phyloP scores from a whole-genome alignment of 2,113 vertebrate genomes.

The Tautogolabrus adspersus region DNA sequence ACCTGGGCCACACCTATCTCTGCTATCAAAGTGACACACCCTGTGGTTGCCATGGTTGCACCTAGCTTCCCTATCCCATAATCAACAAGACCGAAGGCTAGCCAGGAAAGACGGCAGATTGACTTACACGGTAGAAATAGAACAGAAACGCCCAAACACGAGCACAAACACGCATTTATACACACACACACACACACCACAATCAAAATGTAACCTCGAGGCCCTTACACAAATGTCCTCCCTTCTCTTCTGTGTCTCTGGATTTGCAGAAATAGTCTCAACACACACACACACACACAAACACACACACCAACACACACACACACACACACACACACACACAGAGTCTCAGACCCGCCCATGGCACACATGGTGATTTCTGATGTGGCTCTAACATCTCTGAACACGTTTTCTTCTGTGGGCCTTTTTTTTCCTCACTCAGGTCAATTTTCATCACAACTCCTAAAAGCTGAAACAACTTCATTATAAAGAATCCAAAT shows the following conservation, averaged over 20 bases:
- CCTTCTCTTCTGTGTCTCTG: neutral
- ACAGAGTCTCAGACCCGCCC: slow-evolving; percentile 33
- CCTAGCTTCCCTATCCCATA: slow-evolving; percentile 22
- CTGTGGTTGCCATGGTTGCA: slow-evolving; percentile 46
- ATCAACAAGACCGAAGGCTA: slow-evolving; percentile 19
- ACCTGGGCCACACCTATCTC: slow-evolving; percentile 39
- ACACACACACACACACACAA: slow-evolving; percentile 19
- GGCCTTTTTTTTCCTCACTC: neutral
- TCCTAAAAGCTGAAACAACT: neutral
- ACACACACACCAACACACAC: slow-evolving; percentile 5
- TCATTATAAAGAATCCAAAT: neutral
- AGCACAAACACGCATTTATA: slow-evolving; percentile 4
- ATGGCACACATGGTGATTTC: slow-evolving; percentile 46
- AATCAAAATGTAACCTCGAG: slow-evolving; percentile 33
- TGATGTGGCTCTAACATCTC: slow-evolving; percentile 64
- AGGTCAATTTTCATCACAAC: neutral
- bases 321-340: too few relatives aligned
- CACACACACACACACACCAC: slow-evolving; percentile 12
- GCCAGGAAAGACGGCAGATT: neutral
- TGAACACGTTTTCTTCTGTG: slow-evolving; percentile 42
- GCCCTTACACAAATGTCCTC: slow-evolving; percentile 22
- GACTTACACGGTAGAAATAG: neutral
- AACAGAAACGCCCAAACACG: slow-evolving; percentile 30
- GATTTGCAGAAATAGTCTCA: slow-evolving; percentile 36
- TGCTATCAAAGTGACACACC: slow-evolving; percentile 49